Evolutionary conservation across 1,140 invertebrate genomes (phyloP), one percentile per base, ranked within the genome.

Genomic region (Lysiphlebus fabarum): DNA sequence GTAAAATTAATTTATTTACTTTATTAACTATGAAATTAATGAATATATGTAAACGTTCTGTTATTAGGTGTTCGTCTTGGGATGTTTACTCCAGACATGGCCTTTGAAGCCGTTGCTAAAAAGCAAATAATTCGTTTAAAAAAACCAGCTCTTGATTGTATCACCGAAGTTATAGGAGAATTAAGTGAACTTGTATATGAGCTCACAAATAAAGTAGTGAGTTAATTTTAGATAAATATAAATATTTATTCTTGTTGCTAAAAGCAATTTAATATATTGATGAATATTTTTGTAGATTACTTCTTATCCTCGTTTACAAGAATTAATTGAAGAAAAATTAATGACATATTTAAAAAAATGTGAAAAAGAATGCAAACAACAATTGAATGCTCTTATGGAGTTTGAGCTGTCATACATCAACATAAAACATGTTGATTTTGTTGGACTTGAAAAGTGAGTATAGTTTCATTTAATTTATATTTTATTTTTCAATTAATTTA

Each of bases 371-470:
- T 96, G 96, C 77, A 99, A 99, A 82, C 93, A 98, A 59, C 95
- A 99, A 77, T 86, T 99, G 33, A 81, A 93, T 45, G 80, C 98
- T 62, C 82, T 99, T 44, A 93, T 98, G 48, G 96, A 99, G 75
- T 95, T 95, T 73, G 96, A 99, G 82, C 83, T 99, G 59, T 95
- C 97, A 7, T 99, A 99, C 78, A 99, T 99, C 94, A 99, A 99
- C 79, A 99, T 98, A 41, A 99, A 99, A 81, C 98, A 99, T 75
- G 98, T 99, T 84, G 98, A 99, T 82, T 99, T 99, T 79, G 97
- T 98, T 75, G 95, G 95, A 65, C 98, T 98, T 82, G 95, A 96
- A 67, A 99, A 98, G 96, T 98, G 85, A 86, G 88, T 48, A 54
- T 48, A 51, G 49, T 53, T 34, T 40, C 17, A 4, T 26, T 26